phyloP scores from a whole-genome alignment of 2,888 invertebrate genomes.

The Spodoptera picta region DNA sequence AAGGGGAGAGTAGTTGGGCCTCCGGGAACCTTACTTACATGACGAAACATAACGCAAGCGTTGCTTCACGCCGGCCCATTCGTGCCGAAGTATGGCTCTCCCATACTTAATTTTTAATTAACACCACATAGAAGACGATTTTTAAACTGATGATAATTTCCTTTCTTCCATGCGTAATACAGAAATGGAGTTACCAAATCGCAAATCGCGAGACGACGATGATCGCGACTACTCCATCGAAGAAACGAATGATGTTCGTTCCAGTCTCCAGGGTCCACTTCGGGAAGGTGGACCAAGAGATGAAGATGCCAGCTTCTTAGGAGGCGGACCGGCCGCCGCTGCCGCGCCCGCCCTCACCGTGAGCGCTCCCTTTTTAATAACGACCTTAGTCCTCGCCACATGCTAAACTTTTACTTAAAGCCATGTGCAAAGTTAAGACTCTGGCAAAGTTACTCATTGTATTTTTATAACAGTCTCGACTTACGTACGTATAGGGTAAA shows the following conservation, averaged over 20 bases:
- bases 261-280: constrained; percentile 90
- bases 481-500: constrained; percentile 4
- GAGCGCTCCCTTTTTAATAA: constrained; percentile 77
- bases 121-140: not conserved
- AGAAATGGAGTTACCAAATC: constrained; percentile 90
- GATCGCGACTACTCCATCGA: constrained; percentile 76
- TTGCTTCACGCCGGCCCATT: too few relatives aligned
- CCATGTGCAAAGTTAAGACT: constrained; percentile 72
- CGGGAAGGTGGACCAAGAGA: constrained; percentile 88
- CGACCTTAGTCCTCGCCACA: constrained; percentile 72
- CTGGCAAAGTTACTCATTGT: constrained; percentile 35
- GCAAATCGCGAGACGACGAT: constrained; percentile 85
- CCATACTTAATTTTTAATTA: too few relatives aligned
- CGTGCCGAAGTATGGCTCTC: too few relatives aligned
- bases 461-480: constrained; percentile 24
- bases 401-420: constrained; percentile 78
- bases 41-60: too few relatives aligned
- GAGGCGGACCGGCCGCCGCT: constrained; percentile 69
- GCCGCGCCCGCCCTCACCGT: constrained; percentile 64
- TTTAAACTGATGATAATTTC: not conserved
- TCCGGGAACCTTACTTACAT: too few relatives aligned
- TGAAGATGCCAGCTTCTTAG: constrained; percentile 83
- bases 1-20: too few relatives aligned
- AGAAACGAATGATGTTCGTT: constrained; percentile 88
- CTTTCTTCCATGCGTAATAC: constrained; percentile 33